Evolutionary conservation across 2,113 vertebrate species (phyloP), one percentile per base, ranked within the genome.

Genomic region (Scophthalmus maximus): DNA sequence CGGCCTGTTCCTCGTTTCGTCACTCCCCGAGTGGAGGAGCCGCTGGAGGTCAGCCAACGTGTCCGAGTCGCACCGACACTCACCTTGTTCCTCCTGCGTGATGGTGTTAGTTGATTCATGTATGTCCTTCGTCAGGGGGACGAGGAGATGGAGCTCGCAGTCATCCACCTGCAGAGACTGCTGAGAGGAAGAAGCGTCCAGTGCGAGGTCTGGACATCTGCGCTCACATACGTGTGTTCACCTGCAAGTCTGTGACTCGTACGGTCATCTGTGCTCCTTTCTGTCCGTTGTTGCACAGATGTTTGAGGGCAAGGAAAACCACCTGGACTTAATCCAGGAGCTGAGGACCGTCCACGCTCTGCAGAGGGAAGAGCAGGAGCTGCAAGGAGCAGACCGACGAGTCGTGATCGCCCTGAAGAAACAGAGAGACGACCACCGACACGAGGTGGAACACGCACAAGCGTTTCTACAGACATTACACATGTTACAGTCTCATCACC

Each of bases 111-210:
- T 47, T 30, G 27, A 44, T 53, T n/a, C 50, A 5, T 51, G 2
- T 72, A 3, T 51, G 12, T 65, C 8, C 9, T 22, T 50, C 12
- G 53, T 47, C 63, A 98, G 97, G 93, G 93, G 25, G 95, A 97
- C 15, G 97, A 97, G 89, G 95, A 97, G 57, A 92, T 9, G 61
- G 96, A 98, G 76, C 88, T 95, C 65, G 95, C 96, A 27, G 91
- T 95, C 63, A 95, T 97, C 82, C 85, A 72, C 73, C 79, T 98
- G 79, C 97, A 99, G 88, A 95, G 94, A 76, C 69, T 98, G 72
- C 89, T 99, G 49, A 94, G 96, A 76, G 97, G 97, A 84, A 93
- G 96, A 84, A 94, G 91, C 8, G 44, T 94, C 68, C 97, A 99
- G 87, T 95, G 93, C 73, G 91, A 93, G 96, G 97, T 98, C 80